Base-by-base conservation (phyloP, 2,797 vertebrate species). In the Chaunax sp. region DNA sequence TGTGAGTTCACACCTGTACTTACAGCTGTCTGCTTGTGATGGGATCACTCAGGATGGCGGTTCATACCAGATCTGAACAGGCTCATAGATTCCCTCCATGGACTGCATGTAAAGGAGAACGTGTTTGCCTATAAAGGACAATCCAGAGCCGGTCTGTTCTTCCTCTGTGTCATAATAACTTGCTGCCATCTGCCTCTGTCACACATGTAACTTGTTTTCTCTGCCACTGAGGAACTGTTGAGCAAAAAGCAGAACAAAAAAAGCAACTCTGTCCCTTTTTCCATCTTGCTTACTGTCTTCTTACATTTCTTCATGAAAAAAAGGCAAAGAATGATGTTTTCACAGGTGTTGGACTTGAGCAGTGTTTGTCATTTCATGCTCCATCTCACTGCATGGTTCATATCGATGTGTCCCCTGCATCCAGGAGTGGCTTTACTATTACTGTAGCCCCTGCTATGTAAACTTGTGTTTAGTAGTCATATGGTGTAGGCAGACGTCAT, bases 391-490 rank as follows among this genome's bases (percentile, higher is more conserved):
- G 86, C 75, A 76, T 78, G 81, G 33, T 71, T 71, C 22, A 18
- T 60, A 33, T 69, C 12, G 28, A 52, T 22, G 37, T 45, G 58
- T 57, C 57, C 66, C 51, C 64, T 71, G 51, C 50, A 7, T 54
- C 50, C 69, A 50, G 59, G 61, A 64, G 47, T 11, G 52, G 67
- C 57, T 68, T 25, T 10, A 5, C 26, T 49, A 63, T 71, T 49
- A n/a, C 47, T 23, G 30, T 75, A 64, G 57, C 74, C 50, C 66
- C 74, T 50, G 70, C 60, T 64, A 55, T 79, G 64, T 82, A 33
- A 66, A 64, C 66, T 51, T 55, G 80, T 77, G 66, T 78, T 71
- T 75, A 25, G 60, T 80, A 60, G 64, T 61, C 57, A 56, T 50
- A 47, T 26, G 69, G 55, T 70, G 46, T 57, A 70, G 25, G 59